Conservation (phyloP, 2,113 vertebrate genomes). For the Riparia riparia region DNA sequence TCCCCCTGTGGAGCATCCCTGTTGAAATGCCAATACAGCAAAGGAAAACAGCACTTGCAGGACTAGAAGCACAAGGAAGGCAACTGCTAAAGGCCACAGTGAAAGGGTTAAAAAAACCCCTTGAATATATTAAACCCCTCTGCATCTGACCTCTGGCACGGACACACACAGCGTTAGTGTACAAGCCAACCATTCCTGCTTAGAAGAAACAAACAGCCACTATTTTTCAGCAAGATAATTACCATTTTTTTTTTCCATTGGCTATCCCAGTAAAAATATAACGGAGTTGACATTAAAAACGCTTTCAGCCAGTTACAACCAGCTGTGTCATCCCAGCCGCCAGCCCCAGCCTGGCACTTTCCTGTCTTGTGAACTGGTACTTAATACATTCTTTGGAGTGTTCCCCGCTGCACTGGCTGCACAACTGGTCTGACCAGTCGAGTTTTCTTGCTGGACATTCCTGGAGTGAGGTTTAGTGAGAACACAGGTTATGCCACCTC, state of each 20-base stretch:
- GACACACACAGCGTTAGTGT: neutral
- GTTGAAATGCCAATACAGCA: neutral
- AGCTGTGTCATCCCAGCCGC: neutral
- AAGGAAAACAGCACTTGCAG: neutral
- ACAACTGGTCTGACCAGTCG: neutral
- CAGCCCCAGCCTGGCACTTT: neutral
- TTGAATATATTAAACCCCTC: neutral
- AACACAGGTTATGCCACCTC: neutral
- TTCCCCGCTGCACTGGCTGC: neutral
- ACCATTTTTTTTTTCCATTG: slow-evolving; percentile 41
- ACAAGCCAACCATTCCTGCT: slow-evolving; percentile 16
- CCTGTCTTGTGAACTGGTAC: neutral
- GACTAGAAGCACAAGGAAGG: neutral
- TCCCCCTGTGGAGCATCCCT: neutral
- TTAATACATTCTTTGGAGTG: neutral
- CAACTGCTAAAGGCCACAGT: neutral
- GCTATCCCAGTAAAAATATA: slow-evolving; percentile 47
- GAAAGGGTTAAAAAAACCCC: slow-evolving; percentile 22
- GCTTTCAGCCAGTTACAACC: neutral
- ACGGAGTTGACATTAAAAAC: neutral
- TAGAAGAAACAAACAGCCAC: slow-evolving; percentile 57
- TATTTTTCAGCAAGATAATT: slow-evolving; percentile 28
- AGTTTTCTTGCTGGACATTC: neutral
- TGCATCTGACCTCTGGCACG: slow-evolving; percentile 1
- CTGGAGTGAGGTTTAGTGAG: neutral